phyloP scores from a whole-genome alignment of 2,888 invertebrate genomes.

The Thymelicus sylvestris region DNA sequence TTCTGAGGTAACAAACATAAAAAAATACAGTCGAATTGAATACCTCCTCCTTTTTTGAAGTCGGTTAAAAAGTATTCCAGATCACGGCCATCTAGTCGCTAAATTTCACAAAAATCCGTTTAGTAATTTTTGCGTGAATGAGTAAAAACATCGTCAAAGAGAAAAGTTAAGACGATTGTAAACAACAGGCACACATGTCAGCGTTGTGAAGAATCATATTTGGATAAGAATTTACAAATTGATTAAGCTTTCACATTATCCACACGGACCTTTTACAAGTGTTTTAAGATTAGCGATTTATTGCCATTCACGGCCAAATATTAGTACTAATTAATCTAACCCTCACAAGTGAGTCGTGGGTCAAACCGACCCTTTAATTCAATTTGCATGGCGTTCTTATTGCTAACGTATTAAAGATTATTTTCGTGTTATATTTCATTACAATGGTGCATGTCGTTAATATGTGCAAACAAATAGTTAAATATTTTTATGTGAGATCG shows the following conservation, averaged over 20 bases:
- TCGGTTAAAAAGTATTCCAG: too few species aligned
- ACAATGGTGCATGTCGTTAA: constrained; percentile 68
- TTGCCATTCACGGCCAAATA: constrained; percentile 59
- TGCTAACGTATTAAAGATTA: constrained; percentile 43
- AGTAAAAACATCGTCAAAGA: too few species aligned
- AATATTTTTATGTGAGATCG: constrained; percentile 80
- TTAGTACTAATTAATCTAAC: constrained; percentile 65
- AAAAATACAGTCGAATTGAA: too few species aligned
- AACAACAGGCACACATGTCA: too few species aligned
- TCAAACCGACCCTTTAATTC: constrained; percentile 39
- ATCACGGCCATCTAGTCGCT: too few species aligned
- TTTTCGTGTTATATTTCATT: constrained; percentile 45
- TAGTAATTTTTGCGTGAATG: too few species aligned
- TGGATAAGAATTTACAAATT: too few species aligned
- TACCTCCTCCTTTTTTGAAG: too few species aligned
- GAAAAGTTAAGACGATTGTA: too few species aligned
- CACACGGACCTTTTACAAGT: constrained; percentile 2
- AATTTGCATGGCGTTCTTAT: constrained; percentile 41
- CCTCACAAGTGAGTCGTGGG: constrained; percentile 46
- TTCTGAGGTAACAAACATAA: too few species aligned
- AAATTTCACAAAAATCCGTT: too few species aligned
- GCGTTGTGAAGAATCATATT: too few species aligned
- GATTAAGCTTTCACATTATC: background rate
- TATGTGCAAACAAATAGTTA: constrained; percentile 81
- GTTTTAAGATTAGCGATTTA: constrained; percentile 33